Conservation (phyloP, 2,797 vertebrate species). For the Chiloscyllium punctatum region DNA sequence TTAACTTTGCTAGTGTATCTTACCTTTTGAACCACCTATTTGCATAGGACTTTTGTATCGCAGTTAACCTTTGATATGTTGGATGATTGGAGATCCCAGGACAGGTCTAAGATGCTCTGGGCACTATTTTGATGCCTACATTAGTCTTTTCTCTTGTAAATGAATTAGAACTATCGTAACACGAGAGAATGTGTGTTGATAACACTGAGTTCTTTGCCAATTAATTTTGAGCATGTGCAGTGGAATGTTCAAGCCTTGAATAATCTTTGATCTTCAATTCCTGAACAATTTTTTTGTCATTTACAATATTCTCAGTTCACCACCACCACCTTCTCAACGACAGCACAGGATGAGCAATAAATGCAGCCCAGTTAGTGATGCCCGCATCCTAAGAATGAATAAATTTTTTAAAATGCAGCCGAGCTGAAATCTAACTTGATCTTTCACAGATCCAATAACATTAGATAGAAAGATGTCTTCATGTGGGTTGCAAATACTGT, state of each 20-base stretch:
- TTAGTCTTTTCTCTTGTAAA: neutral
- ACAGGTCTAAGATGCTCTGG: neutral
- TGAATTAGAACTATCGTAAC: neutral
- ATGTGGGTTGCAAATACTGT: neutral
- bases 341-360: no score
- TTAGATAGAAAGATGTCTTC: neutral
- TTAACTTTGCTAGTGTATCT: neutral
- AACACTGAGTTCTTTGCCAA: neutral
- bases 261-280: neutral
- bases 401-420: no score
- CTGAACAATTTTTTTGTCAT: neutral
- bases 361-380: no score
- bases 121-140: neutral
- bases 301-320: neutral
- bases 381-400: no score
- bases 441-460: neutral
- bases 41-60: neutral
- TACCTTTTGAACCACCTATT: neutral
- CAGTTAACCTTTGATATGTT: neutral
- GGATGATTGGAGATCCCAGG: neutral
- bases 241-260: neutral
- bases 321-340: no score
- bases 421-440: neutral
- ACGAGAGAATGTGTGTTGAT: neutral
- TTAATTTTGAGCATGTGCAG: neutral